phyloP scores from a whole-genome alignment of 2,797 vertebrate genomes.

The Adrianichthys oophorus region DNA sequence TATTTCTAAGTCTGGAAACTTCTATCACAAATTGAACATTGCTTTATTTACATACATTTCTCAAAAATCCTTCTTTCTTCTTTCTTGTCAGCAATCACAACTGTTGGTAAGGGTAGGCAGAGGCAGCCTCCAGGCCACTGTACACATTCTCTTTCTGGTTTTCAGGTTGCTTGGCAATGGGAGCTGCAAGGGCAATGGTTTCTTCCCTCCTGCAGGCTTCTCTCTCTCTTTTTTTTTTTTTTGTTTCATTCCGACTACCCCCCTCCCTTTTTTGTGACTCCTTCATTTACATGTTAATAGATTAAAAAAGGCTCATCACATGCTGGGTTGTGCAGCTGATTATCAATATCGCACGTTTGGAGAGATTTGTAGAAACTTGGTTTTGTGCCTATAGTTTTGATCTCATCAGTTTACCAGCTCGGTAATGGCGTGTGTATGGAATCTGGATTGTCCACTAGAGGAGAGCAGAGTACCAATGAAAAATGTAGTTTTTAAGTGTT shows the following conservation, averaged over 20 bases:
- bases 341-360: slow-evolving; percentile 50
- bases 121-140: slow-evolving; percentile 56
- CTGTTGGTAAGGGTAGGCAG: slow-evolving; percentile 43
- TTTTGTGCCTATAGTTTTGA: neutral
- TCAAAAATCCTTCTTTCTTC: slow-evolving; percentile 18
- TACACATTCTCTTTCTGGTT: slow-evolving; percentile 64
- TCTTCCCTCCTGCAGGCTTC: slow-evolving; percentile 34
- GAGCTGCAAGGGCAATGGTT: slow-evolving; percentile 46
- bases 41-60: slow-evolving; percentile 17
- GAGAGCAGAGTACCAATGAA: slow-evolving; percentile 43
- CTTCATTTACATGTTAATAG: slow-evolving; percentile 72
- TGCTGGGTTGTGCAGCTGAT: slow-evolving; percentile 54
- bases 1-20: slow-evolving; percentile 7
- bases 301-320: slow-evolving; percentile 48
- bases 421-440: no score
- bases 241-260: slow-evolving; percentile 32
- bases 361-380: slow-evolving; percentile 28
- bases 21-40: slow-evolving; percentile 7
- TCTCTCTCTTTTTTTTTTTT: slow-evolving; percentile 45
- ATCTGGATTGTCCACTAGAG: slow-evolving; percentile 42
- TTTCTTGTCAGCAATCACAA: slow-evolving; percentile 53
- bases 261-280: slow-evolving; percentile 36
- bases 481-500: neutral
- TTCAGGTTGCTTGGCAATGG: slow-evolving; percentile 74
- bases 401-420: no score